Base-by-base conservation (phyloP, 2,888 invertebrate genomes). In the Aphelenchoides bicaudatus region DNA sequence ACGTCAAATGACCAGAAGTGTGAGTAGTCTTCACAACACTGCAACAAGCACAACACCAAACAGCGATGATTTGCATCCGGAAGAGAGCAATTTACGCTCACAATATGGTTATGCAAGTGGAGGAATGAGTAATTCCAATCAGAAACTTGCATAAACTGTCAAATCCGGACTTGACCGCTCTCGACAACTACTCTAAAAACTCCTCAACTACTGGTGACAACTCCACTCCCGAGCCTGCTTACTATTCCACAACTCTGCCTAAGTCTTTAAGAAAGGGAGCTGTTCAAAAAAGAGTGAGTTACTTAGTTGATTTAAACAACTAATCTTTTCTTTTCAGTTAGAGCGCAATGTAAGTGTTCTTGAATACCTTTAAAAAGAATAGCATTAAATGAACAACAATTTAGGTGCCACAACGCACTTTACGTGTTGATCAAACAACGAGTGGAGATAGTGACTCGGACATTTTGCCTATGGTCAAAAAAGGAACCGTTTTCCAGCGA, bases 231-330 rank as follows among this genome's bases (percentile, higher is more conserved):
- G 27, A 51, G 2, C 31, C 1, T n/a, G 21, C 55, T 4, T 62
- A 59, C 43, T 63, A 58, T 27, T 63, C 62, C 16, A 39, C 65
- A 1, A 67, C 66, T 19, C 31, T 63, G 27, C 63, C 67, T 8
- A 72, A 62, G 43, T 50, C 39, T 21, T 21, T 69, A 23, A 49
- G 68, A 27, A 63, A 64, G 49, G 60, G 68, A 10, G 68, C 73
- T 19, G 68, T 68, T 1, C 71, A 72, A 49, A 67, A 67, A 48
- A 57, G 67, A 38, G 68, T 67, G 23, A n/a, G 56, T 54, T 54
- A 28, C 6, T 3, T 23, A 13, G 28, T 3, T 43, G 10, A 43
- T 10, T 3, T 43, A 16, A 16, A 1, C 1, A 43, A 37, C 38
- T 37, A 37, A 16, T 37, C 43, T 49, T 49, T 49, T 49, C 28